Percentiles rank a stretch among this genome's conserved stretches.
These are phyloP conservation scores for Falco cherrug DNA, from an alignment of 2,797 vertebrate genomes.

Conservation along the genomic window DNA sequence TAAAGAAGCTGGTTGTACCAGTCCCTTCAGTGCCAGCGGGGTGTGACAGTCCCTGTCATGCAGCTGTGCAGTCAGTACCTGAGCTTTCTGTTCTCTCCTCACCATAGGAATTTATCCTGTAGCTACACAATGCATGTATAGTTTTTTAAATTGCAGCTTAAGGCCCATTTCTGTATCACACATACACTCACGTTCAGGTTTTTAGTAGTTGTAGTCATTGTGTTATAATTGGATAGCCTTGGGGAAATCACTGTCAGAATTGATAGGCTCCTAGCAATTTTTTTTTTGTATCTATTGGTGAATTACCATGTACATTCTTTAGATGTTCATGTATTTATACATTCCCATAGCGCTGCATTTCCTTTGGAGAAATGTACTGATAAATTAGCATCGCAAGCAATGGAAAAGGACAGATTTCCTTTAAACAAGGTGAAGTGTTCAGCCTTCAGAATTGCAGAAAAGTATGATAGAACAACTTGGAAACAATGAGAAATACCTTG, in stretches of 20 bases:
- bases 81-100: background rate
- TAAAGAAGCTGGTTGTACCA: background rate
- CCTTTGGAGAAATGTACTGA: background rate
- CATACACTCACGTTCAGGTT: background rate
- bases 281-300: background rate
- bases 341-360: background rate
- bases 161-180: background rate
- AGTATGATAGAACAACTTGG: background rate
- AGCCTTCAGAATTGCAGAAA: background rate
- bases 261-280: background rate
- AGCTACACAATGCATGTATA: accelerated
- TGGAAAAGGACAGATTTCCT: background rate
- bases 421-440: background rate
- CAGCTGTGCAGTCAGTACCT: background rate
- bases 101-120: background rate
- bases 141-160: background rate
- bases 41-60: background rate
- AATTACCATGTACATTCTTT: background rate
- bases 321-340: background rate
- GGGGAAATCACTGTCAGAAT: background rate
- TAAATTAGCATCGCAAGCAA: background rate
- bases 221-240: background rate
- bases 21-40: background rate
- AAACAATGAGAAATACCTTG: background rate
- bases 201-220: background rate